Base-by-base conservation (phyloP, 1,140 invertebrate species). In the Ostrea denselamellosa region DNA sequence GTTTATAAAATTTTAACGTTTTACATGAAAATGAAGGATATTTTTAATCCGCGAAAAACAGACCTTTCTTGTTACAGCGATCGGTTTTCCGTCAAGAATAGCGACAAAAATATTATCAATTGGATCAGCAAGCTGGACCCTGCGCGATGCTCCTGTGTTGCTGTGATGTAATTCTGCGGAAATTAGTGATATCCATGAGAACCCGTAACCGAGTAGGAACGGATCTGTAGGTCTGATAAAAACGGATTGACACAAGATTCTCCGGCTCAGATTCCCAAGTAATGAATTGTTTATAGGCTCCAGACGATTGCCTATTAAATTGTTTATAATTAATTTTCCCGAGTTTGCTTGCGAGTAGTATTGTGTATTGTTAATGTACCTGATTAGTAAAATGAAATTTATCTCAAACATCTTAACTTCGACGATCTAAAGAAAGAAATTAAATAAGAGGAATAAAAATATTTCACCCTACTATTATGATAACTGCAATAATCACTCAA, bases 171-270 rank as follows among this genome's bases (percentile, higher is more conserved):
- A 77, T 77, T 77, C 9, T 34, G 68, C 68, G 68, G 68, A 77
- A 77, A 77, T 77, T 77, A 77, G 68, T 25, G 68, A 77, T 77
- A 77, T 77, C 68, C 68, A 22, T 77, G 68, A 77, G 68, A 77
- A 77, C 25, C 25, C 8, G 68, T 28, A 28, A 34, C 68, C 25
- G 68, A 77, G 68, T 28, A 77, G 68, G 68, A 25, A 28, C 68
- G 68, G 68, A 77, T 77, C 68, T 34, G 25, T 77, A 77, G 9
- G 25, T 77, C 68, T 25, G 68, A 77, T 77, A 77, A 77, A 77
- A 77, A 77, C 68, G 68, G 68, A 77, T 77, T 77, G 68, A 77
- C 68, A 77, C 68, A 34, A 77, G 68, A 77, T 77, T 77, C 68
- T 17, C 25, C 68, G 68, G 68, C 22, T 77, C 68, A 77, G 68